These are phyloP conservation scores for Agonopterix arenella DNA, from an alignment of 2,888 invertebrate species.

Conservation along the genomic window DNA sequence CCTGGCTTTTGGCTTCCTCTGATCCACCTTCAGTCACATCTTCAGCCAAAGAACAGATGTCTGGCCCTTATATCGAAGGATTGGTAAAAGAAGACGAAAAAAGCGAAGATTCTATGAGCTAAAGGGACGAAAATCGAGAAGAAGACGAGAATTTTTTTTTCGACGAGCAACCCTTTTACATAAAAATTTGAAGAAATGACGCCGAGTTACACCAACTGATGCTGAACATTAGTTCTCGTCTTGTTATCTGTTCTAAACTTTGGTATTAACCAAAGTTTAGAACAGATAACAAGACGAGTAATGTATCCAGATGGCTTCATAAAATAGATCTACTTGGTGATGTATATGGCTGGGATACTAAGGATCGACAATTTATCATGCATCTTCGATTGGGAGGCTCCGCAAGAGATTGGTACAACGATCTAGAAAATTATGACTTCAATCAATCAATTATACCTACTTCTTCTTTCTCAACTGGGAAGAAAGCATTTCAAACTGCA, in stretches of 20 bases:
- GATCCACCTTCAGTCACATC: not conserved
- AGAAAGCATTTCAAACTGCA: slow-evolving; percentile 8
- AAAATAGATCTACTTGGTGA: slow-evolving; percentile 27
- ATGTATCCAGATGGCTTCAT: slow-evolving; percentile 18
- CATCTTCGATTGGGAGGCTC: slow-evolving; percentile 19
- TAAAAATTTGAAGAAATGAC: not conserved
- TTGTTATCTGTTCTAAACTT: slow-evolving; percentile 38
- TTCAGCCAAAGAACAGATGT: not conserved
- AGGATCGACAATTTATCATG: slow-evolving; percentile 15
- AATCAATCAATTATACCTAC: too few relatives aligned
- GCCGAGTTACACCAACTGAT: not conserved
- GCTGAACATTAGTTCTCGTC: slow-evolving; percentile 37
- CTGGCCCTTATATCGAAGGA: not conserved
- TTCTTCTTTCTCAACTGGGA: slow-evolving; percentile 25
- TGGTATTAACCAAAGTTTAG: slow-evolving; percentile 14
- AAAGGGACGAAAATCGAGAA: not conserved
- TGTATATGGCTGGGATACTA: slow-evolving; percentile 18
- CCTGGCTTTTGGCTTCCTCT: too few relatives aligned
- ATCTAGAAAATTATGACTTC: slow-evolving; percentile 19
- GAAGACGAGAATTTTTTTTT: not conserved
- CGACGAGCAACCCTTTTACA: not conserved
- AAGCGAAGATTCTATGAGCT: not conserved
- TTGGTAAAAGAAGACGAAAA: not conserved
- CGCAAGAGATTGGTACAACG: slow-evolving; percentile 21
- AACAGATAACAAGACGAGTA: slow-evolving; percentile 13